Evolutionary conservation across 2,888 invertebrate genomes (phyloP), one percentile per base, ranked within the genome.

Genomic region (Gastracanthus pulcherrimus): DNA sequence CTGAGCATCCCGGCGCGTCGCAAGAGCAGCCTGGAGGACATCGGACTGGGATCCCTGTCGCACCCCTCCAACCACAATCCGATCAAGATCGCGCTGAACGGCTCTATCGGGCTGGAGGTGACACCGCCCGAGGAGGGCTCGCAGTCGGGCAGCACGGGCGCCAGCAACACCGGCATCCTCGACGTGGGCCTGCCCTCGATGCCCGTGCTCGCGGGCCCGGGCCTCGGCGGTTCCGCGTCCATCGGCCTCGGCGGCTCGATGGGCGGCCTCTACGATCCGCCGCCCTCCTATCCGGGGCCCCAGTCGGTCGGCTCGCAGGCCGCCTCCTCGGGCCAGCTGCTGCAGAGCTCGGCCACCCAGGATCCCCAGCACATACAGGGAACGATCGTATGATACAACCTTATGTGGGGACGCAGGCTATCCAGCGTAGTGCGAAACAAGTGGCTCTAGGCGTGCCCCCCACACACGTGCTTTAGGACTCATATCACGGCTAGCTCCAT

Each of bases 311-410:
- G 66, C 86, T 81, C 60, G 55, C 80, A 72, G 45, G 70, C 83
- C 84, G 70, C 83, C 84, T 82, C 87, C 38, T 83, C 87, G 72
- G 86, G 87, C 26, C 85, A 86, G 2, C 85, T 84, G 86, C 85
- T 84, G 86, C 4, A 86, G 86, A 55, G 89, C 82, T 93, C 86
- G 83, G 88, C 87, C 89, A 90, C 90, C 5, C 91, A 92, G 29
- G 95, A 95, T 89, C 94, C 96, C 23, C 96, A 96, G 90, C 96
- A 96, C 89, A 93, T 97, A 83, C 97, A 97, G 92, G 97, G 97
- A 86, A 97, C 97, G 90, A 97, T 97, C 92, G 97, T 97, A 96
- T 97, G 97, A 97, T 97, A 97, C 94, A 95, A 97, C 94, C 95
- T 96, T 84, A 96, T 97, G 96, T 96, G 97, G 96, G 96, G 97